Percentiles rank a stretch among this genome's conserved stretches.
Conservation (phyloP, 92 coral and sea anemone species). For the Meandrina meandrites region DNA sequence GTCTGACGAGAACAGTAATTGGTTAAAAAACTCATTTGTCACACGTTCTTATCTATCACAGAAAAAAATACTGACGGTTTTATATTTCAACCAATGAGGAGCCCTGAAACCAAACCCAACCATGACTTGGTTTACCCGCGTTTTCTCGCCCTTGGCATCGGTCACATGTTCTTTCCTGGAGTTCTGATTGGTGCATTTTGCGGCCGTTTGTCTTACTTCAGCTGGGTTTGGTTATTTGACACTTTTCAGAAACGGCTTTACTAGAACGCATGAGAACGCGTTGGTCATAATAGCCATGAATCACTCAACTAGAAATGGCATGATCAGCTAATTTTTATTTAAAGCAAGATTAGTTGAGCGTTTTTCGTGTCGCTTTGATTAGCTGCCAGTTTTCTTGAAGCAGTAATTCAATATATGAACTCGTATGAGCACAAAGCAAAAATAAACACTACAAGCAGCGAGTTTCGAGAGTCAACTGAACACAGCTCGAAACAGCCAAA, state of each 20-base stretch:
- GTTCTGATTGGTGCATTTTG: neutral
- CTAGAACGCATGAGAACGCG: no score
- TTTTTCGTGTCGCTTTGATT: no score
- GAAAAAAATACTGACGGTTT: neutral
- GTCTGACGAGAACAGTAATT: neutral
- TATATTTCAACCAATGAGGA: neutral
- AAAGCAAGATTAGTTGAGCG: no score
- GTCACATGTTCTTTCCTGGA: neutral
- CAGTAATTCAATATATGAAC: neutral
- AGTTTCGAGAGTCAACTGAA: neutral
- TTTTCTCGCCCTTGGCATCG: neutral
- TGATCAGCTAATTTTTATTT: no score
- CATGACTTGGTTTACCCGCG: neutral
- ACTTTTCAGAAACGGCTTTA: no score
- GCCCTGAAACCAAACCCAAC: neutral
- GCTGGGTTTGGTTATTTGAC: neutral
- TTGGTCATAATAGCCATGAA: no score
- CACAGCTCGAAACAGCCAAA: neutral
- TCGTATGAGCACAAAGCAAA: neutral
- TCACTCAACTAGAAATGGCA: no score
- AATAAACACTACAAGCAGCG: neutral
- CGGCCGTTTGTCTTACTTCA: no score
- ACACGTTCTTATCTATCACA: neutral
- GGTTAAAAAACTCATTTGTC: neutral
- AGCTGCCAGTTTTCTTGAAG: neutral